A percentile compares a stretch with the other conserved stretches of the same genome.
phyloP scores from a whole-genome alignment of 2,113 vertebrate species.

The Pao palembangensis region DNA sequence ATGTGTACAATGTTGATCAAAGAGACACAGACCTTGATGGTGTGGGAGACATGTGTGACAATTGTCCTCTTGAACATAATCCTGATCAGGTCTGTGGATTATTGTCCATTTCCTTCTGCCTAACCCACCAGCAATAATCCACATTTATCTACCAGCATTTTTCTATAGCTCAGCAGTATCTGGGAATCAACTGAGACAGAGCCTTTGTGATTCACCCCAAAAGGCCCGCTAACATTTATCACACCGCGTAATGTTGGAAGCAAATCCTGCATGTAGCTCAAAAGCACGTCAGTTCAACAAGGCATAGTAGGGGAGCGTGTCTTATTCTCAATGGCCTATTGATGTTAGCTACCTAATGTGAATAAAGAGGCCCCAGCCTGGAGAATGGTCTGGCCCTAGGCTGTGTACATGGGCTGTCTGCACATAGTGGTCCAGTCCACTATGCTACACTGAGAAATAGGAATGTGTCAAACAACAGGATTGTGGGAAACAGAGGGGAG shows the following conservation, averaged over 20 bases:
- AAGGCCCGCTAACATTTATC: conserved; percentile 50
- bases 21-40: conserved; percentile 94
- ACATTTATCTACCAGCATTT: conserved; percentile 43
- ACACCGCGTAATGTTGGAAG: conserved; percentile 53
- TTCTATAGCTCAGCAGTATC: conserved; percentile 51
- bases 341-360: conserved; percentile 53
- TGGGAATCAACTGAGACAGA: conserved; percentile 48
- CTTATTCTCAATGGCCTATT: conserved; percentile 68
- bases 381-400: conserved; percentile 61
- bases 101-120: conserved; percentile 45
- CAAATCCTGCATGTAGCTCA: conserved; percentile 54
- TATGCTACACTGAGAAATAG: conserved; percentile 72
- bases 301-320: conserved; percentile 42
- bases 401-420: conserved; percentile 50
- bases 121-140: conserved; percentile 49
- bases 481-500: conserved; percentile 21
- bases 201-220: conserved; percentile 34
- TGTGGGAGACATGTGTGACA: conserved; percentile 98
- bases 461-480: conserved; percentile 68
- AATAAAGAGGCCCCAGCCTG: conserved; percentile 53
- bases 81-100: conserved; percentile 88
- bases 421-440: conserved; percentile 55
- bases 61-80: conserved; percentile 97
- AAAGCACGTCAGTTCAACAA: conserved; percentile 69
- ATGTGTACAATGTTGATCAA: conserved; percentile 97